Evolutionary conservation across 1,140 invertebrate species (phyloP).

Genomic region (Sinonovacula constricta): DNA sequence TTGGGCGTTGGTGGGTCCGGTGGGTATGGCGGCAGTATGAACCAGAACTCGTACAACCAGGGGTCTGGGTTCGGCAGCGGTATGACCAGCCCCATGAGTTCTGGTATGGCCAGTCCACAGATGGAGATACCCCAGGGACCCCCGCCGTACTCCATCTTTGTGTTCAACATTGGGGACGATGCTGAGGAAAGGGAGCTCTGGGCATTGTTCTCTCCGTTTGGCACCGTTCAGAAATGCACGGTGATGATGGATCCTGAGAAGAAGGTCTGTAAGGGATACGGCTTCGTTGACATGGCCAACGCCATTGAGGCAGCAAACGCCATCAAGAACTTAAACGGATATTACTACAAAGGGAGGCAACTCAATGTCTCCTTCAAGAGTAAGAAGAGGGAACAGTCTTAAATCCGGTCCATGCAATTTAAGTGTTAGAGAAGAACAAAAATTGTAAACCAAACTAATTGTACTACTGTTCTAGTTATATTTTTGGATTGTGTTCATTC

Average conservation of each 20-base stretch:
- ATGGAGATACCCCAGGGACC: slow-evolving; percentile 19
- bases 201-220: slow-evolving; percentile 74
- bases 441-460: too few species aligned
- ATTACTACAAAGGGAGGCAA: slow-evolving; percentile 57
- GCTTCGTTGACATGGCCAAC: slow-evolving; percentile 77
- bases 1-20: too few species aligned
- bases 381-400: slow-evolving; percentile 1
- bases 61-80: slow-evolving; percentile 6
- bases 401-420: too few species aligned
- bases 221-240: slow-evolving; percentile 74
- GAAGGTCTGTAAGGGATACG: slow-evolving; percentile 73
- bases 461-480: too few species aligned
- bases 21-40: not conserved
- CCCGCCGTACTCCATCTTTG: slow-evolving; percentile 63
- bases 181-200: slow-evolving; percentile 72
- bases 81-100: slow-evolving; percentile 15
- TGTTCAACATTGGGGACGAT: slow-evolving; percentile 76
- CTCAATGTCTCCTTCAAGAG: slow-evolving; percentile 46
- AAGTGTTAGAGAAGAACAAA: too few species aligned
- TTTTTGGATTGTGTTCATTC: too few species aligned
- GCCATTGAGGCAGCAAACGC: slow-evolving; percentile 73
- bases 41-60: not conserved
- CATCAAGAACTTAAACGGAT: slow-evolving; percentile 74
- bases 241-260: slow-evolving; percentile 69
- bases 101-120: not conserved